These are phyloP conservation scores for western clawed frog (Xenopus tropicalis) DNA, from an alignment of 2,113 vertebrate genomes.

Conservation along the genomic window DNA sequence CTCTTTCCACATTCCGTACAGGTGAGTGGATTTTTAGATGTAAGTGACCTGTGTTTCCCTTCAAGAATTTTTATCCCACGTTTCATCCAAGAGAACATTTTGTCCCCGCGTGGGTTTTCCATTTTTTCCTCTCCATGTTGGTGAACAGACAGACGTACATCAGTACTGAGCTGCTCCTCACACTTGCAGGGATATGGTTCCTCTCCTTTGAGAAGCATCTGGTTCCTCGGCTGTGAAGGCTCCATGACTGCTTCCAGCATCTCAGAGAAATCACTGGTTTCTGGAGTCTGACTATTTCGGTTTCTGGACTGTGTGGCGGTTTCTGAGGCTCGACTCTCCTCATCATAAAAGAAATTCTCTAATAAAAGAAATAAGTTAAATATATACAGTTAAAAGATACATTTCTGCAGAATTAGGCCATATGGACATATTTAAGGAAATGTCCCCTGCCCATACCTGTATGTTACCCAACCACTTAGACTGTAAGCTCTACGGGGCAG, in stretches of 20 bases:
- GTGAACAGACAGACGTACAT: background rate
- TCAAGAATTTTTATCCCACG: slow-evolving; percentile 3
- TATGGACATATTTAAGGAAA: too few species aligned
- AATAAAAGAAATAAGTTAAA: too few species aligned
- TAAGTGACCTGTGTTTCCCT: background rate
- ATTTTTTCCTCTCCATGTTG: background rate
- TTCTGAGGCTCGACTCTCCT: too few species aligned
- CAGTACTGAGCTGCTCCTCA: background rate
- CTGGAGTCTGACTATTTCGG: too few species aligned
- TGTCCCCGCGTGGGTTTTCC: background rate
- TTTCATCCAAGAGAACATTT: background rate
- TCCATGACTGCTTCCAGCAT: background rate
- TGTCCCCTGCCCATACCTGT: too few species aligned
- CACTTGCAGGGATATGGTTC: background rate
- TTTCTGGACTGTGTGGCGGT: too few species aligned
- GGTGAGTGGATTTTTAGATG: background rate
- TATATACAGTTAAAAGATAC: too few species aligned
- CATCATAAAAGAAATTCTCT: too few species aligned
- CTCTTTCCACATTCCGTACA: slow-evolving; percentile 11
- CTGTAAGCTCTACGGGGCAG: too few species aligned
- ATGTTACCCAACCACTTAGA: too few species aligned
- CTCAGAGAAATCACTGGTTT: too few species aligned
- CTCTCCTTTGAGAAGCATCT: background rate
- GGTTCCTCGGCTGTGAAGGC: background rate
- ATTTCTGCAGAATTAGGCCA: too few species aligned